Percentiles rank a stretch among this genome's conserved stretches.
Conservation (phyloP, 2,888 invertebrate genomes). For the Isotomurus palustris region DNA sequence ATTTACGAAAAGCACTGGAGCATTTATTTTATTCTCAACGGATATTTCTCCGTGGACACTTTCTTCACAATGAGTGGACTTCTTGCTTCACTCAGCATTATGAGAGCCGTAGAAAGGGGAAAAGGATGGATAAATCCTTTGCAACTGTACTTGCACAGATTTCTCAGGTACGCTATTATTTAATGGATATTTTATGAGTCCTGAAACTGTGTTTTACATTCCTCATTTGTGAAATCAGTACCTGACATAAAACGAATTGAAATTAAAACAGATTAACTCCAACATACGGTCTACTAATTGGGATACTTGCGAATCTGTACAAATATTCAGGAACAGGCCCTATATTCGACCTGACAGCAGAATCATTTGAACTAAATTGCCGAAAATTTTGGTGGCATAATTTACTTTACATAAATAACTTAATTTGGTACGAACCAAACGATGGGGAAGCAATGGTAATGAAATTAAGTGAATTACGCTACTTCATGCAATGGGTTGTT, state of each 20-base stretch:
- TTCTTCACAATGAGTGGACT: slow-evolving; percentile 18
- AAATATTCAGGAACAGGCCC: slow-evolving; percentile 1
- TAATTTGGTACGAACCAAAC: slow-evolving; percentile 7
- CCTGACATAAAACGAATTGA: too few relatives aligned
- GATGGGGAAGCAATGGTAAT: slow-evolving; percentile 11
- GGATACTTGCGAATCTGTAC: slow-evolving; percentile 8
- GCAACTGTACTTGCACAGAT: slow-evolving; percentile 13
- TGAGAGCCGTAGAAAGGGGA: slow-evolving; percentile 2
- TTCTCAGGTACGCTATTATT: slow-evolving; percentile 14
- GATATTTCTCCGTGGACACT: slow-evolving; percentile 6
- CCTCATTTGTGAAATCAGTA: too few relatives aligned
- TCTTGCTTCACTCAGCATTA: background rate
- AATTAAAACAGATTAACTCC: slow-evolving; percentile 11
- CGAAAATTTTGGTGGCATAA: slow-evolving; percentile 40
- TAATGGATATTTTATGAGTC: too few relatives aligned
- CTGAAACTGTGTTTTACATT: too few relatives aligned
- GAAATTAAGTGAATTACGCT: background rate
- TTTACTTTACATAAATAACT: slow-evolving; percentile 42
- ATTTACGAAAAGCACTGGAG: slow-evolving; percentile 3
- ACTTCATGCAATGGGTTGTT: background rate
- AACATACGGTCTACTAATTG: slow-evolving; percentile 10
- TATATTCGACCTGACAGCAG: background rate
- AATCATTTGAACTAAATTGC: slow-evolving; percentile 9
- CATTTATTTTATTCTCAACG: background rate
- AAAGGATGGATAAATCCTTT: slow-evolving; percentile 10